Percentiles rank a stretch among this genome's conserved stretches.
phyloP scores from a whole-genome alignment of 2,113 vertebrate genomes.

The Xenopus laevis region DNA sequence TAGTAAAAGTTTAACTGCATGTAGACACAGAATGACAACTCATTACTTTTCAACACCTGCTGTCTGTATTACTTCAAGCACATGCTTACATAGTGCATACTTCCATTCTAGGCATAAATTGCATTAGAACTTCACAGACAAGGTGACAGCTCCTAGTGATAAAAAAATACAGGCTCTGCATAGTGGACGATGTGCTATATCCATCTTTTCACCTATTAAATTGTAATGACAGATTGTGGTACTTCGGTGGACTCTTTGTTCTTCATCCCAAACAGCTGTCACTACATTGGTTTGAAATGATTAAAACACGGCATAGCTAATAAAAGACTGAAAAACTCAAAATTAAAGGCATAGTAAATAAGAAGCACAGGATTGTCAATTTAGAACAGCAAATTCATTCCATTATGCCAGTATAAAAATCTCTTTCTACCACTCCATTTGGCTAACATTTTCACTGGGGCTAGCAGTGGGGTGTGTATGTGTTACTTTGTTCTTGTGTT shows the following conservation, averaged over 20 bases:
- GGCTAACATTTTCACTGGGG: too few species aligned
- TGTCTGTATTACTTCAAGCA: conserved; percentile 48
- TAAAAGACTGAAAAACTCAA: not conserved
- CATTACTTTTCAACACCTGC: conserved; percentile 46
- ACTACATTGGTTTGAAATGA: conserved; percentile 42
- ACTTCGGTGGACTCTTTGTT: conserved; percentile 41
- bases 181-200: conserved; percentile 41
- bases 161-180: conserved; percentile 44
- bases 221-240: conserved; percentile 46
- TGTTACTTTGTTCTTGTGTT: too few species aligned
- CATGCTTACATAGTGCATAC: conserved; percentile 48
- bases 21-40: conserved; percentile 44
- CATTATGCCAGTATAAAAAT: too few species aligned
- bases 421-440: too few species aligned
- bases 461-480: too few species aligned
- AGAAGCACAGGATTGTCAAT: too few species aligned
- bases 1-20: too few species aligned
- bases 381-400: too few species aligned
- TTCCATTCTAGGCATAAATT: conserved; percentile 56
- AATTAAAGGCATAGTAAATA: too few species aligned
- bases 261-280: conserved; percentile 25
- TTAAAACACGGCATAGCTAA: conserved; percentile 43
- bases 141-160: conserved; percentile 44
- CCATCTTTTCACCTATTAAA: conserved; percentile 47
- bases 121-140: conserved; percentile 46